These are phyloP conservation scores for Megathymus violae DNA, from an alignment of 1,140 invertebrate species.

Conservation along the genomic window DNA sequence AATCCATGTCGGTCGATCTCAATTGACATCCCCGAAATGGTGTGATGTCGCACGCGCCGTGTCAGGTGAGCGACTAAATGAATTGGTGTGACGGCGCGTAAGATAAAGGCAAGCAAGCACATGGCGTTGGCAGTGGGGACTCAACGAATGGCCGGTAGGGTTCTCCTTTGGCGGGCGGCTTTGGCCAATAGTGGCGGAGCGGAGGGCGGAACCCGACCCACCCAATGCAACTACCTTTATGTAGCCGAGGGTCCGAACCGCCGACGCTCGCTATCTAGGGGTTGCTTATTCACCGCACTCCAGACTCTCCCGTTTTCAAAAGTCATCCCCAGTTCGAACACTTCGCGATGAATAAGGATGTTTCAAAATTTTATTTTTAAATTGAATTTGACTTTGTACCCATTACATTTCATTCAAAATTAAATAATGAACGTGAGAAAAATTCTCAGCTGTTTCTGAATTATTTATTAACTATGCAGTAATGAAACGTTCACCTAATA, in stretches of 20 bases:
- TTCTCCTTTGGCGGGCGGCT: conserved; percentile 45
- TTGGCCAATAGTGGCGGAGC: conserved; percentile 58
- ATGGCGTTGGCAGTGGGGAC: conserved; percentile 61
- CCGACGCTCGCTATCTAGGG: conserved; percentile 48
- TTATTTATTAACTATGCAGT: neutral
- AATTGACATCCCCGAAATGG: conserved; percentile 72
- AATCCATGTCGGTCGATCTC: conserved; percentile 70
- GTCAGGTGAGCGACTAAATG: conserved; percentile 76
- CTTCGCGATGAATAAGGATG: neutral
- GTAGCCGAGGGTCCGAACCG: conserved; percentile 48
- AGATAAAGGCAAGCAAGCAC: conserved; percentile 77
- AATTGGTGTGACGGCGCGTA: conserved; percentile 70
- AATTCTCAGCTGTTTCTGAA: neutral
- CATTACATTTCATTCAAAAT: conserved; percentile 15
- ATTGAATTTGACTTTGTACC: conserved; percentile 7
- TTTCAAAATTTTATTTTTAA: conserved; percentile 1
- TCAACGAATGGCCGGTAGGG: conserved; percentile 60
- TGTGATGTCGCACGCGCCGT: conserved; percentile 69
- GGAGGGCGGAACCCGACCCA: conserved; percentile 58
- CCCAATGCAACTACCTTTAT: conserved; percentile 57
- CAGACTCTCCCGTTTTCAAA: too few relatives aligned
- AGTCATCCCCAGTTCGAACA: too few relatives aligned
- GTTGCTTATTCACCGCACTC: conserved; percentile 52
- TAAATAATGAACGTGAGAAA: conserved; percentile 19
- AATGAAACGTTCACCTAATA: conserved; percentile 3